Base-by-base conservation (phyloP, 2,888 invertebrate genomes). In the Phaedon cochleariae region DNA sequence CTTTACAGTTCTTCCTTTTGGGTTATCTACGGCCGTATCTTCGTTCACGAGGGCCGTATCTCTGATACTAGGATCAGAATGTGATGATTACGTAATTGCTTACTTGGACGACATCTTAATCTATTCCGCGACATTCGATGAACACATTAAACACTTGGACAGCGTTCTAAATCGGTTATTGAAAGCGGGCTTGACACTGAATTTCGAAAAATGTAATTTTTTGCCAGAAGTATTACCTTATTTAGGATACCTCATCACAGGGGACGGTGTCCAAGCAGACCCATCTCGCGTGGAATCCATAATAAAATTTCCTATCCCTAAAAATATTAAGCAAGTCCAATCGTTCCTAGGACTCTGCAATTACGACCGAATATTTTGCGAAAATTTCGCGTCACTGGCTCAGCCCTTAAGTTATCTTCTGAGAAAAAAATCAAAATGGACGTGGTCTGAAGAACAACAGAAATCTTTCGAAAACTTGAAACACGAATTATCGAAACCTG, bases 101-200 rank as follows among this genome's bases (percentile, higher is more conserved):
- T 72, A 68, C 34, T 55, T 72, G 10, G 70, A 72, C 29, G 73
- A 74, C 52, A 52, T 73, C 4, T 31, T 71, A 10, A 63, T 74
- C 1, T 46, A 64, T 1, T 69, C 69, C 1, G 29, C 15, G 6
- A 71, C 51, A 31, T 34, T 70, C 20, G 61, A 67, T 57, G 46
- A 68, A 21, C 72, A 72, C 55, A 41, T 60, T 1, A 1, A 61
- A 3, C 66, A 74, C 9, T 26, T 75, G 18, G 46, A 65, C n/a
- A 18, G 15, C 5, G 45, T 74, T 5, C 65, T 75, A 2, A 2
- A 48, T 0, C 41, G 61, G 4, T 55, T 74, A 6, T 5, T 37
- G 1, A 10, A 59, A 10, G 59, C 70, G 1, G 68, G 67, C 0
- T 61, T 76, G 18, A 76, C 72, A 10, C 20, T 75, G 12, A 29